Evolutionary conservation across 2,797 vertebrate species (phyloP), one percentile per base, ranked within the genome.

Genomic region (Coregonus suidteri): DNA sequence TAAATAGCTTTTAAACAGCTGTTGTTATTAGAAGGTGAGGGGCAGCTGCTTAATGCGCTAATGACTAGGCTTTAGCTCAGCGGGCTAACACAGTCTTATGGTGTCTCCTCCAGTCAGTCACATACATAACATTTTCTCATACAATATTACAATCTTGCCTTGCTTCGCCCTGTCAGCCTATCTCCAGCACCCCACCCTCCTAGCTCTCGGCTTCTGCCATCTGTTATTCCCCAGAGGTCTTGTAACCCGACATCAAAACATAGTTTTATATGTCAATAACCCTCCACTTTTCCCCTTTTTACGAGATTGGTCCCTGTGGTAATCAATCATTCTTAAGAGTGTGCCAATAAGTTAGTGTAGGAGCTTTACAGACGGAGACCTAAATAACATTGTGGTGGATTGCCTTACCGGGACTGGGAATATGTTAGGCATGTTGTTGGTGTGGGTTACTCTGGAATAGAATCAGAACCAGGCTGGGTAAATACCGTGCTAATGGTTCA

Each of bases 1-100:
- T 87, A 81, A 90, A 92, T 89, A 73, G 81, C 84, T 87, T 86
- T 88, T 86, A 88, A 93, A 88, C 84, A 83, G 80, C 75, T 92
- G 93, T 88, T 93, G 90, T 88, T 92, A 82, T 94, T 94, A 92
- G 93, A 93, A 87, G 84, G 78, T 86, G 79, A 83, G 75, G 72
- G 75, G 73, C 76, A 77, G 88, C 87, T 84, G 83, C 80, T 65
- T 84, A 77, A 77, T 76, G 76, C 87, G 82, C 80, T 62, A 41
- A 18, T 31, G 15, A 47, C 30, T 1, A 86, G 86, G 91, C 78
- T 84, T 64, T 64, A 64, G 59, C 20, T 64, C 5, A 64, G 16
- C 4, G 9, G 59, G 59, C 59, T 25, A 64, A 64, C 20, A 64
- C 59, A 11, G 20, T 64, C 20, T 25, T 25, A 1, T n/a, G 41